Evolutionary conservation across 64 coral and sea anemone species (phyloP), one percentile per base, ranked within the genome.

Genomic region (Montipora foliosa): DNA sequence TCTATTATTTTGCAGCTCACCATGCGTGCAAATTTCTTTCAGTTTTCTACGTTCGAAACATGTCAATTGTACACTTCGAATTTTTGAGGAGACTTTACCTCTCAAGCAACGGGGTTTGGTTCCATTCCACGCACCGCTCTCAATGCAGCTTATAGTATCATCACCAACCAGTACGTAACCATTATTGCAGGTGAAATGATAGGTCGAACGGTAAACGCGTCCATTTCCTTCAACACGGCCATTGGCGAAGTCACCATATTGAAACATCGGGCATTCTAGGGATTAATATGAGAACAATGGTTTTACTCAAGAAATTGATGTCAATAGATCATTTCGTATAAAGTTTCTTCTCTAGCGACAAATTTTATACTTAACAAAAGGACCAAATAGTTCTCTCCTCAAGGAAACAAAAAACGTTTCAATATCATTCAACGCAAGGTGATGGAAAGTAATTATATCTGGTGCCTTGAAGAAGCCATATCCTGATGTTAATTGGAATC

Each of bases 91-190:
- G 5, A 53, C 25, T 12, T 21, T 72, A 86, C 82, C 82, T 86
- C 37, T 69, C 21, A 89, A 60, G 16, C 90, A 92, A 9, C 14
- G 22, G 10, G 90, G 90, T 2, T 21, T 74, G 6, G 90, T 83
- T 5, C 79, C 90, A 24, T 92, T 92, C 90, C 90, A 92, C 4
- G 69, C 9, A 16, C 90, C 90, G 25, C 81, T 51, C 11, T 53
- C 69, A 47, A 9, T 86, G 79, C 90, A 92, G 48, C 44, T 83
- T 24, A 92, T 17, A 6, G 44, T 59, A 12, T 24, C 22, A 58
- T 70, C 22, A 10, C 90, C 90, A 48, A 75, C 5, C 0, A 92
- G 49, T 1, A 64, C 79, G 45, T 75, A 92, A 15, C 69, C 79
- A 21, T 37, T 12, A 47, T 92, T 47, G 24, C 90, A 92, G 14